Conservation (phyloP, 2,797 vertebrate genomes). For the Anguilla obscura region DNA sequence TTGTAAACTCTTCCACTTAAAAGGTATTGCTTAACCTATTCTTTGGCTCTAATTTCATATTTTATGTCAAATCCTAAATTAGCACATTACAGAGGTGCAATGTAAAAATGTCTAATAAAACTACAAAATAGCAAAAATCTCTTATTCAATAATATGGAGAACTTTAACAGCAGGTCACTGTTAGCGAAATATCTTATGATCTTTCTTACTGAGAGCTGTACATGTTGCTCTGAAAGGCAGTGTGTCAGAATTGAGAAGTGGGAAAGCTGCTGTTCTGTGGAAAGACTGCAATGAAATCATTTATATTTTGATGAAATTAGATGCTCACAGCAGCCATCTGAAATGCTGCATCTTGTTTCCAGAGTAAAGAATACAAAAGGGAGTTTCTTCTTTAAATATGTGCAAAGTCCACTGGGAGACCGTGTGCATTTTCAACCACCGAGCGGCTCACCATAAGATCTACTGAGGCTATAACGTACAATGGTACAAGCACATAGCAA, state of each 20-base stretch:
- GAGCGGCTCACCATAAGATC: neutral
- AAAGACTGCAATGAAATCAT: neutral
- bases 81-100: neutral
- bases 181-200: neutral
- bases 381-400: neutral
- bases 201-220: neutral
- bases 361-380: neutral
- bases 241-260: neutral
- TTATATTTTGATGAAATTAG: neutral
- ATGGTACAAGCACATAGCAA: neutral
- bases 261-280: constrained; percentile 4
- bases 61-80: neutral
- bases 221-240: constrained; percentile 16
- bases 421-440: neutral
- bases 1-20: constrained; percentile 21
- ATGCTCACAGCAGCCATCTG: neutral
- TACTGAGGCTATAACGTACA: neutral
- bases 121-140: neutral
- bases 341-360: neutral
- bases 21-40: constrained; percentile 15
- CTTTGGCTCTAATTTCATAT: neutral
- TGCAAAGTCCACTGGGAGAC: neutral
- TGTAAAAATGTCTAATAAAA: neutral
- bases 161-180: neutral
- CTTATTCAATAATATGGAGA: neutral